phyloP scores from a whole-genome alignment of 2,888 invertebrate species.

The Petrolisthes manimaculis region DNA sequence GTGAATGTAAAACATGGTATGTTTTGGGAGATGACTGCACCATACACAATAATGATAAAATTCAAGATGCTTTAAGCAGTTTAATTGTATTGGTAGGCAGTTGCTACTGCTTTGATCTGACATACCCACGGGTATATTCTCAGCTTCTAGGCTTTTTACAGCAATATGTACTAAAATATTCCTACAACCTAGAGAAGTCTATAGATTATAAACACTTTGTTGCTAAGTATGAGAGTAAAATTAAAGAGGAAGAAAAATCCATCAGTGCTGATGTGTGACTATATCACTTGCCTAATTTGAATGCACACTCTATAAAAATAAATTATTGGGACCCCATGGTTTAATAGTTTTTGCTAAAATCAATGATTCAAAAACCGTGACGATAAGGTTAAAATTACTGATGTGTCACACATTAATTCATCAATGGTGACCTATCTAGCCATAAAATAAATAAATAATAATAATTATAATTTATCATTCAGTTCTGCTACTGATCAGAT shows the following conservation, averaged over 20 bases:
- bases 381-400: no score
- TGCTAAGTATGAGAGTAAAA: slow-evolving; percentile 5
- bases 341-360: no score
- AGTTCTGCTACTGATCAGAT: no score
- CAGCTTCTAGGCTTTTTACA: slow-evolving; percentile 9
- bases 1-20: not conserved
- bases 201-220: slow-evolving; percentile 18
- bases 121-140: not conserved
- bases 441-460: no score
- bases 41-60: not conserved
- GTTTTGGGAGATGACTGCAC: slow-evolving; percentile 13
- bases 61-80: not conserved
- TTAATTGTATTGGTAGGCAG: not conserved
- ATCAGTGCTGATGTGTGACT: slow-evolving; percentile 3
- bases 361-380: no score
- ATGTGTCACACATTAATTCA: no score
- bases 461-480: no score
- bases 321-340: no score
- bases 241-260: not conserved
- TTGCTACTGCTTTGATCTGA: slow-evolving; percentile 6
- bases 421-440: no score
- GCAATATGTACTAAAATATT: slow-evolving; percentile 9
- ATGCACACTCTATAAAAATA: no score
- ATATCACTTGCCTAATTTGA: not conserved
- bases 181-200: slow-evolving; percentile 16